A percentile compares a stretch with the other conserved stretches of the same genome.
These are phyloP conservation scores for Disparrhopalites patrizii DNA, from an alignment of 2,888 invertebrate genomes.

Conservation along the genomic window DNA sequence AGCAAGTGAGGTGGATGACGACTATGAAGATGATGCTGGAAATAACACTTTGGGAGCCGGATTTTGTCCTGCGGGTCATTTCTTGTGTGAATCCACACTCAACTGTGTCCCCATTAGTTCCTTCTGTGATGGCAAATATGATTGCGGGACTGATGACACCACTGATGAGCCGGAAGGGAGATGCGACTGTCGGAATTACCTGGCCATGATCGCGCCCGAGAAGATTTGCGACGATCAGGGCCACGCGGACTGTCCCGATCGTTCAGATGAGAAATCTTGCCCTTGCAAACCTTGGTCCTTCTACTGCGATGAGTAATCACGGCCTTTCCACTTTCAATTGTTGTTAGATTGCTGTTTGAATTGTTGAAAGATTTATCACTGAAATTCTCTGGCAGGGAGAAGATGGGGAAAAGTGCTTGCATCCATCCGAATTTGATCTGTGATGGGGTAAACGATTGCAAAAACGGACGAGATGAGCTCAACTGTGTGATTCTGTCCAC, in stretches of 20 bases:
- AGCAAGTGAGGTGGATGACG: not conserved
- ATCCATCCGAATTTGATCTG: slow-evolving; percentile 28
- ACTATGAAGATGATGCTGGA: not conserved
- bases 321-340: not conserved
- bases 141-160: slow-evolving; percentile 25
- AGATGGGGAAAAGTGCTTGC: slow-evolving; percentile 11
- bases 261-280: slow-evolving; percentile 24
- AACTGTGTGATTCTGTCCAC: slow-evolving; percentile 22
- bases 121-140: slow-evolving; percentile 28
- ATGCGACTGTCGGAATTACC: slow-evolving; percentile 32
- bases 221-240: slow-evolving; percentile 28
- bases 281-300: slow-evolving; percentile 23
- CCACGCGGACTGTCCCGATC: slow-evolving; percentile 27
- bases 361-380: not conserved
- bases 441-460: slow-evolving; percentile 27
- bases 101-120: slow-evolving; percentile 32
- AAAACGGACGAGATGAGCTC: slow-evolving; percentile 29
- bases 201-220: slow-evolving; percentile 23
- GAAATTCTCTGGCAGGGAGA: not conserved
- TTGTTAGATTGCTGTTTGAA: not conserved
- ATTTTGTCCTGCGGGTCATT: slow-evolving; percentile 33
- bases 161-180: slow-evolving; percentile 29
- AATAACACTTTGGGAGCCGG: not conserved
- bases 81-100: slow-evolving; percentile 26
- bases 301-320: slow-evolving; percentile 17